phyloP scores from a whole-genome alignment of 1,140 invertebrate genomes.

The Drosophila mayri region DNA sequence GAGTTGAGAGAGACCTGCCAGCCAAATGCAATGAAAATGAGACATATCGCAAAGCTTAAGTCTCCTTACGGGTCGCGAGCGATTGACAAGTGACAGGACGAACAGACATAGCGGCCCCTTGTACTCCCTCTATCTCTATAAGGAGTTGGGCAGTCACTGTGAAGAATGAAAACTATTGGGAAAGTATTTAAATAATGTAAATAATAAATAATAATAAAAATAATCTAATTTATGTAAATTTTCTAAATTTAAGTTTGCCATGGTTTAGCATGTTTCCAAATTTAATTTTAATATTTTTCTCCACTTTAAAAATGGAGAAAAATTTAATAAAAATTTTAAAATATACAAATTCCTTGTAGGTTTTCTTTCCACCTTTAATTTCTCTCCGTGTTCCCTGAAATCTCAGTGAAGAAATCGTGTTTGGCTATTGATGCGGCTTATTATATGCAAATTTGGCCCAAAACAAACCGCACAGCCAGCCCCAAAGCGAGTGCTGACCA shows the following conservation, averaged over 20 bases:
- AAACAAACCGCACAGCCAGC: constrained; percentile 55
- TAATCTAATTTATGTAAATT: too few species aligned
- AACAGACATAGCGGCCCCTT: constrained; percentile 24
- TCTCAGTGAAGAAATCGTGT: constrained; percentile 72
- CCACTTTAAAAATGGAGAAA: background rate
- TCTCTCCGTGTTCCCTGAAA: constrained; percentile 47
- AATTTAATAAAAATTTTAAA: background rate
- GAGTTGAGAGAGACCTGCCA: constrained; percentile 53
- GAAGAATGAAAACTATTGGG: background rate
- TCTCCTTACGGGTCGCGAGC: constrained; percentile 41
- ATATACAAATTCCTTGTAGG: background rate
- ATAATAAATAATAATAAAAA: too few species aligned
- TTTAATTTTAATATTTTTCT: background rate
- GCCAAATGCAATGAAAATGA: constrained; percentile 79
- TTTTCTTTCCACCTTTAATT: background rate
- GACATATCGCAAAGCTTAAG: constrained; percentile 77
- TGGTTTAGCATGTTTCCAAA: too few species aligned
- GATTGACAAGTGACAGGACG: constrained; percentile 81
- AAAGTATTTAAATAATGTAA: background rate
- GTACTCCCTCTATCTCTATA: constrained; percentile 34
- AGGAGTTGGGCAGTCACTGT: constrained; percentile 32
- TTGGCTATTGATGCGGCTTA: constrained; percentile 82
- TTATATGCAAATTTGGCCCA: constrained; percentile 83
- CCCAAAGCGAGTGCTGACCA: constrained; percentile 70
- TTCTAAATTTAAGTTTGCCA: background rate